These are phyloP conservation scores for Phalacrocorax pelagicus DNA, from an alignment of 2,113 vertebrate species.

Conservation along the genomic window DNA sequence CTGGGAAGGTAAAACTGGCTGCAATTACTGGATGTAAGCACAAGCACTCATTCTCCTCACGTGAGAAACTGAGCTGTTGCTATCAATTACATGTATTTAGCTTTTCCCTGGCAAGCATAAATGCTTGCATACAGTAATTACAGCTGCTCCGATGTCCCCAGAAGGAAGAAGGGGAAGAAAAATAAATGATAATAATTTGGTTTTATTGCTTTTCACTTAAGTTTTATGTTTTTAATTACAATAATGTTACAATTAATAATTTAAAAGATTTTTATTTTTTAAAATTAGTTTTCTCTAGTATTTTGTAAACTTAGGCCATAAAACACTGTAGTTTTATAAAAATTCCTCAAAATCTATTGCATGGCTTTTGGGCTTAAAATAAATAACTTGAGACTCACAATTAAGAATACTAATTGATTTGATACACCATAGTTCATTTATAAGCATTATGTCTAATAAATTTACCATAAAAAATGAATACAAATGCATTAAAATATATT, in stretches of 20 bases:
- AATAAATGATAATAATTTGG: not conserved
- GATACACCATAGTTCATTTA: not conserved
- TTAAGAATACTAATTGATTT: not conserved
- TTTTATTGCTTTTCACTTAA: not conserved
- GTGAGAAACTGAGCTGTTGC: conserved; percentile 1
- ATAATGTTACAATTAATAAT: not conserved
- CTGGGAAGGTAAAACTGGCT: not conserved
- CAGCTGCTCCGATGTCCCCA: not conserved
- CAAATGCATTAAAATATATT: not conserved
- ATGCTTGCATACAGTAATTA: conserved; percentile 11
- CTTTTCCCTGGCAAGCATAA: not conserved
- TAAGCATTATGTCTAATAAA: not conserved
- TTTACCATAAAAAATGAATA: not conserved
- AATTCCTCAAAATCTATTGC: not conserved
- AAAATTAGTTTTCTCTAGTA: not conserved
- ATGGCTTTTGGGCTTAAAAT: not conserved
- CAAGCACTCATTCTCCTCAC: conserved; percentile 2
- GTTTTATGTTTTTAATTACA: conserved; percentile 1
- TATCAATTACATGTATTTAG: conserved; percentile 22
- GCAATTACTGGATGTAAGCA: not conserved
- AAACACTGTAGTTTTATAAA: not conserved
- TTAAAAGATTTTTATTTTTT: not conserved
- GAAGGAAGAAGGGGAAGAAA: not conserved
- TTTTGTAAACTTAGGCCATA: not conserved
- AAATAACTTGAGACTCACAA: not conserved